Evolutionary conservation across 2,113 vertebrate genomes (phyloP).

Genomic region (Cololabis saira): DNA sequence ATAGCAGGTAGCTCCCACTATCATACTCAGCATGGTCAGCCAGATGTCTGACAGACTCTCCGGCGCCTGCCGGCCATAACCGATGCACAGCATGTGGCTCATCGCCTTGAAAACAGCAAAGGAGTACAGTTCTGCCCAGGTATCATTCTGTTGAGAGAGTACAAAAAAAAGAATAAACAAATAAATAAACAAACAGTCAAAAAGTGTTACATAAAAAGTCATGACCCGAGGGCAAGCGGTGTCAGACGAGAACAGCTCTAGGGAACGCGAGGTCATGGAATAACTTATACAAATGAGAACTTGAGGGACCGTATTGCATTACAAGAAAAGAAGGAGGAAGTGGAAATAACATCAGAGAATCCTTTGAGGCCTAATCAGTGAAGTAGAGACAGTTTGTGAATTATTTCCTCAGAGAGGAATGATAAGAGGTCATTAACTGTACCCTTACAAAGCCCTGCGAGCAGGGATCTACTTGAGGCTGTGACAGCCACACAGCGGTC

Average conservation of each 20-base stretch:
- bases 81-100: conserved; percentile 99
- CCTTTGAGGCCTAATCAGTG: conserved; percentile 74
- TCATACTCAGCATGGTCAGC: conserved; percentile 99
- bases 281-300: conserved; percentile 65
- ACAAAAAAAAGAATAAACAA: conserved; percentile 20
- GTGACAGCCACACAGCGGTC: conserved; percentile 38
- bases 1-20: conserved; percentile 96
- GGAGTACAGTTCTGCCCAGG: conserved; percentile 97
- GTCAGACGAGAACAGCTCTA: conserved; percentile 13
- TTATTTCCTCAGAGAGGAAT: conserved; percentile 65
- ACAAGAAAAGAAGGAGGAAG: conserved; percentile 46
- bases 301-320: conserved; percentile 50
- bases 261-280: conserved; percentile 47
- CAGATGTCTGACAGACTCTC: conserved; percentile 98
- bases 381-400: conserved; percentile 57
- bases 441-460: conserved; percentile 59
- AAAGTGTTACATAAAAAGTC: conserved; percentile 19
- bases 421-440: conserved; percentile 76
- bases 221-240: conserved; percentile 4
- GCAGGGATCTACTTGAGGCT: conserved; percentile 24
- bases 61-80: conserved; percentile 93
- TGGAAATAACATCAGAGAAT: conserved; percentile 58
- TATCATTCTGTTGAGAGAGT: conserved; percentile 87
- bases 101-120: conserved; percentile 98
- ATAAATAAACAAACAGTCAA: conserved; percentile 20